phyloP scores from a whole-genome alignment of 2,888 invertebrate genomes.

The Abscondita cerata region DNA sequence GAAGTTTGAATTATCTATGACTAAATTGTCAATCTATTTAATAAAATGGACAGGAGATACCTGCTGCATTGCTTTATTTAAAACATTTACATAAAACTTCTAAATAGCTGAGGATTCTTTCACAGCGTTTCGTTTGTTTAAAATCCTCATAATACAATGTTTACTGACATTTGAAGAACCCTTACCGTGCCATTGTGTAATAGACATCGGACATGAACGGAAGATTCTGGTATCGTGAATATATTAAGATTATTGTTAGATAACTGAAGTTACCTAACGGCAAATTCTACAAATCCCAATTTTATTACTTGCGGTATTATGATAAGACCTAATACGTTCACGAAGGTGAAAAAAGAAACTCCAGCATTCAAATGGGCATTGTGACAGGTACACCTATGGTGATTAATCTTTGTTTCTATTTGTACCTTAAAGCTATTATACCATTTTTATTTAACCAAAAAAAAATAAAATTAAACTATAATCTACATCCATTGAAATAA shows the following conservation, averaged over 20 bases:
- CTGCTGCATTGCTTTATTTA: conserved; percentile 30
- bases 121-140: conserved; percentile 35
- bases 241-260: too few relatives aligned
- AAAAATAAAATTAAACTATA: conserved; percentile 4
- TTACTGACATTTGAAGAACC: conserved; percentile 41
- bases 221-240: not conserved
- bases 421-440: not conserved
- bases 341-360: too few relatives aligned
- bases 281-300: too few relatives aligned
- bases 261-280: too few relatives aligned
- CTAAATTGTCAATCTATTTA: conserved; percentile 27
- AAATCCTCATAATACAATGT: conserved; percentile 47
- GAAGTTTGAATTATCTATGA: conserved; percentile 11
- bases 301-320: too few relatives aligned
- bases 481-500: conserved; percentile 21
- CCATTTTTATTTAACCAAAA: not conserved
- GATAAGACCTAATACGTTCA: too few relatives aligned
- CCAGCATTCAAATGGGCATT: too few relatives aligned
- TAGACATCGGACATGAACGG: conserved; percentile 9
- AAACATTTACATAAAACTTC: conserved; percentile 25
- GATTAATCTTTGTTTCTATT: not conserved
- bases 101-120: conserved; percentile 22
- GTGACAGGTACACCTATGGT: not conserved
- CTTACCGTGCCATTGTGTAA: conserved; percentile 39
- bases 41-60: conserved; percentile 28